Percentiles rank a stretch among this genome's conserved stretches.
phyloP scores from a whole-genome alignment of 2,888 invertebrate genomes.

The Idaea straminata region DNA sequence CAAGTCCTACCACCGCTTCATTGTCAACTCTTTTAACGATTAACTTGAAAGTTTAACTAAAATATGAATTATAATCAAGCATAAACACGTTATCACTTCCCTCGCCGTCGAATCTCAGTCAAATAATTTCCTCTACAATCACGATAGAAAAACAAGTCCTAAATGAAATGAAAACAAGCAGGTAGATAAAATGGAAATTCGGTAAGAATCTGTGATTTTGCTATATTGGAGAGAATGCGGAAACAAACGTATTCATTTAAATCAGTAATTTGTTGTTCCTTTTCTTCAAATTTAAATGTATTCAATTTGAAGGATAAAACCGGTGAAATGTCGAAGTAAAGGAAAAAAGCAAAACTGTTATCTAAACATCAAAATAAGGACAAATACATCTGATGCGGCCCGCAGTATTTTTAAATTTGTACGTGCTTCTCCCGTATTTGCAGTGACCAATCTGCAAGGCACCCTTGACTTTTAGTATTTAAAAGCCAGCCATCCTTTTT shows the following conservation, averaged over 20 bases:
- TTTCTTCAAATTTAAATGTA: conserved; percentile 18
- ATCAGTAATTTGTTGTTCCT: conserved; percentile 31
- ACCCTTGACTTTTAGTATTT: too few species aligned
- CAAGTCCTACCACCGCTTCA: too few species aligned
- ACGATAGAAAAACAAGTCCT: conserved; percentile 22
- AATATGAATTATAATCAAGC: neutral
- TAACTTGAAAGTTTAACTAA: neutral
- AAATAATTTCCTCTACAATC: conserved; percentile 28
- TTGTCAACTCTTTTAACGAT: too few species aligned
- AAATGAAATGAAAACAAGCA: conserved; percentile 40
- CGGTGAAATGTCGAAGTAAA: neutral
- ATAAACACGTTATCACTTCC: neutral
- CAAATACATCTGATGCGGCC: too few species aligned
- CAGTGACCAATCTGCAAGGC: too few species aligned
- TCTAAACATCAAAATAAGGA: neutral
- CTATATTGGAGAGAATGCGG: conserved; percentile 27
- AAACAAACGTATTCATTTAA: conserved; percentile 31
- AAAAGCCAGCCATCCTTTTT: too few species aligned
- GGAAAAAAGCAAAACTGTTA: neutral
- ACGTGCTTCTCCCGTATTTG: too few species aligned
- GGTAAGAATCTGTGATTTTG: conserved; percentile 33
- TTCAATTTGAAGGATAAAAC: conserved; percentile 15
- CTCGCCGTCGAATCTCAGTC: conserved; percentile 15
- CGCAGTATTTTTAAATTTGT: too few species aligned
- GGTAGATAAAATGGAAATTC: conserved; percentile 33